Percentiles rank a stretch among this genome's conserved stretches.
Conservation (phyloP, 2,797 vertebrate genomes). For the Leontopithecus rosalia region DNA sequence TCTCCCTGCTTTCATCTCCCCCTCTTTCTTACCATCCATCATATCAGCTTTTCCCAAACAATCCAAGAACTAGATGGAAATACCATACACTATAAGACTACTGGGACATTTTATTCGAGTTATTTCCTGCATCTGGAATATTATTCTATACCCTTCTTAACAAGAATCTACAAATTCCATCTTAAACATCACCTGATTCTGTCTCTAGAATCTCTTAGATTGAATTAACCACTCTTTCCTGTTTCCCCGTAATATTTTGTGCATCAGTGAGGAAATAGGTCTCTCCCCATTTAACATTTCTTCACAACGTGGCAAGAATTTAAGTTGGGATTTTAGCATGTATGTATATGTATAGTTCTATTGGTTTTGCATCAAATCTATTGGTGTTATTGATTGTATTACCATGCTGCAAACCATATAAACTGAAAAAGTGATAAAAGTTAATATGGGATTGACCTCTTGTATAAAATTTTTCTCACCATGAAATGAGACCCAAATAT, state of each 20-base stretch:
- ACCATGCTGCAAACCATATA: accelerated
- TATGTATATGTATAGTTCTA: accelerated
- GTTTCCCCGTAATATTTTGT: background rate
- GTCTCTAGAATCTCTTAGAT: background rate
- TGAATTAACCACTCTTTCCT: accelerated
- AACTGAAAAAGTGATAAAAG: accelerated
- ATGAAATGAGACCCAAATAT: background rate
- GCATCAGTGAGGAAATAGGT: accelerated
- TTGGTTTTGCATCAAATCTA: too few species aligned
- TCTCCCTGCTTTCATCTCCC: accelerated
- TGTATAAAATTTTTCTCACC: background rate
- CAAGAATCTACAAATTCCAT: background rate
- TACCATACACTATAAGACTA: background rate
- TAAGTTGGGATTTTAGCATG: accelerated
- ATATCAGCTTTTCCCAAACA: background rate
- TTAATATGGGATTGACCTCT: accelerated
- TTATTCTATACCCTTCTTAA: background rate
- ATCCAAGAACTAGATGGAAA: background rate
- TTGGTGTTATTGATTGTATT: accelerated
- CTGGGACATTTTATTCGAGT: background rate
- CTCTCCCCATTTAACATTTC: background rate
- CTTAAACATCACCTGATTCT: background rate
- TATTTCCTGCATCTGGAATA: background rate
- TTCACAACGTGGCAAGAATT: too few species aligned
- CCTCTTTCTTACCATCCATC: background rate